These are phyloP conservation scores for Caenorhabditis drosophilae DNA, from an alignment of 2,888 invertebrate genomes.

Conservation along the genomic window DNA sequence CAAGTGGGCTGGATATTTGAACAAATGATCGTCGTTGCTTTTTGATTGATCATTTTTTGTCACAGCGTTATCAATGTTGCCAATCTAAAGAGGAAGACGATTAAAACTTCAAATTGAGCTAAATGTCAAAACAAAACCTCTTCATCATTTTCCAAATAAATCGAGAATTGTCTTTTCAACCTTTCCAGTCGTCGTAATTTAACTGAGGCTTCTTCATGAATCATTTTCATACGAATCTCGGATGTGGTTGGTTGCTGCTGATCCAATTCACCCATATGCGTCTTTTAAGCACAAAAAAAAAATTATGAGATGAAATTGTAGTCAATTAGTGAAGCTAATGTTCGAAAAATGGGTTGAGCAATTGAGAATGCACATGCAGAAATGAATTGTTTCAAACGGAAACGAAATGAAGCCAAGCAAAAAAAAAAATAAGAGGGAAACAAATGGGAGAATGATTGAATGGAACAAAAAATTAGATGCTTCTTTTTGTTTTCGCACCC, in stretches of 20 bases:
- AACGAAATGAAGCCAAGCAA: no score
- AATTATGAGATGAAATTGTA: not conserved
- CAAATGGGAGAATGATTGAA: not conserved
- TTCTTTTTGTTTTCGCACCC: no score
- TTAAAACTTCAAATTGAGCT: not conserved
- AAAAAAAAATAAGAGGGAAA: constrained; percentile 1
- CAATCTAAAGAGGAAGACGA: constrained; percentile 2
- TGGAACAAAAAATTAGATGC: not conserved
- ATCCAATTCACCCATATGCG: constrained; percentile 28
- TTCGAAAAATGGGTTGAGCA: no score
- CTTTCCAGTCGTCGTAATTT: constrained; percentile 22
- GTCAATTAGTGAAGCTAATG: not conserved
- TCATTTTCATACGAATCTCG: constrained; percentile 7
- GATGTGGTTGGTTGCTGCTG: constrained; percentile 33
- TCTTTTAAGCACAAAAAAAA: constrained; percentile 1
- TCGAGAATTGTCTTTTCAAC: constrained; percentile 32
- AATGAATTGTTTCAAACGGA: no score
- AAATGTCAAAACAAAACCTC: constrained; percentile 5
- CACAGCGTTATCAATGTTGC: no score
- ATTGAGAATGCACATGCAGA: no score
- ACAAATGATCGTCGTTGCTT: constrained; percentile 23
- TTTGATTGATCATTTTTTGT: no score
- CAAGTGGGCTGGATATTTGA: constrained; percentile 31
- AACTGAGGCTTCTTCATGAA: constrained; percentile 17
- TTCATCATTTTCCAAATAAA: constrained; percentile 26